Base-by-base conservation (phyloP, 2,888 invertebrate species). In the Synergus gifuensis region DNA sequence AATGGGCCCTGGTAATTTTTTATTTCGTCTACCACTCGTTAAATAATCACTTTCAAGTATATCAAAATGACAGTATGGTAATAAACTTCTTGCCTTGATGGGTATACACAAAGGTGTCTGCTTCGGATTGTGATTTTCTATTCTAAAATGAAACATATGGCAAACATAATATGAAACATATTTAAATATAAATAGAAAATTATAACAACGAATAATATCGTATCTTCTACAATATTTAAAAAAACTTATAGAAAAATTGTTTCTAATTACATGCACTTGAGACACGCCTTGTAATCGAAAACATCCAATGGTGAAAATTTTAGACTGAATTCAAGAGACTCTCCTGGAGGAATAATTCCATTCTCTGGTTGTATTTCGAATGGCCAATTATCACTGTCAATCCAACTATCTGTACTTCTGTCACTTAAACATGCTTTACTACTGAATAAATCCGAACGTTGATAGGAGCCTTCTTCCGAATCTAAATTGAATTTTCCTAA, bases 51-150 rank as follows among this genome's bases (percentile, higher is more conserved):
- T 95, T 80, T 95, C 94, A 83, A 95, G 94, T 66, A 96, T 92
- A 83, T 96, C 95, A 86, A 96, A 94, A 89, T 96, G 96, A 86
- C 95, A 96, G 86, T 95, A 94, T 0, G 96, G 96, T 82, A 96
- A 93, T 76, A 95, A 87, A 82, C 96, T 95, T 85, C 93, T 94
- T 0, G 94, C 96, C 64, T 89, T 91, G 62, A 96, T 90, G 60
- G 84, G 60, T 22, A 94, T 91, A 16, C 86, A 84, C 36, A 92
- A 85, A 36, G 87, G 84, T 12, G 83, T 22, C 12, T 86, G 76
- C 0, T 92, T 90, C 54, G 94, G 94, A 40, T 92, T 85, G 76
- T 94, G 90, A 86, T 94, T 94, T 82, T 93, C 92, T 78, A 95
- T 94, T 60, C 91, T 91, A 77, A 44, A 80, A 77, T 40, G 0